phyloP scores from a whole-genome alignment of 2,113 vertebrate genomes.

The Rhagologus leucostigma region DNA sequence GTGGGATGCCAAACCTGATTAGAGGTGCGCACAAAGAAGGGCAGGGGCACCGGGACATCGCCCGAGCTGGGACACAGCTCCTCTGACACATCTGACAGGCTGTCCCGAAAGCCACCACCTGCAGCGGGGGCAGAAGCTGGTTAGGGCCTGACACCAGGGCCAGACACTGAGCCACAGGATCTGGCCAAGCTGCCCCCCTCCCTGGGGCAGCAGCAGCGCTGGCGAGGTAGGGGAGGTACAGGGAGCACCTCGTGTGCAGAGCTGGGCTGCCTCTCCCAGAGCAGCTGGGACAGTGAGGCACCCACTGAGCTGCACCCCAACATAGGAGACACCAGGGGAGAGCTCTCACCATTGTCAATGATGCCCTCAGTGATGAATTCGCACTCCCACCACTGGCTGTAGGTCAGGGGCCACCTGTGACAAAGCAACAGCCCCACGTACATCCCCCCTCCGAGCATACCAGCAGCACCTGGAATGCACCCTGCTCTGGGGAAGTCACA shows the following conservation, averaged over 20 bases:
- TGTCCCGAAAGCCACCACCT: constrained; percentile 96
- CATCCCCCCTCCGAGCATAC: rapidly evolving
- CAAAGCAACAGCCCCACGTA: not conserved
- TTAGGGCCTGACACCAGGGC: not conserved
- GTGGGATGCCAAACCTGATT: constrained; percentile 82
- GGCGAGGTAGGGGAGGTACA: not conserved
- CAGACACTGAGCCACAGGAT: not conserved
- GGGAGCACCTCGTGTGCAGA: not conserved
- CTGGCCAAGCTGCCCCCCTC: not conserved
- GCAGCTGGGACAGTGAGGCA: rapidly evolving
- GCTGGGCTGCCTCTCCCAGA: not conserved
- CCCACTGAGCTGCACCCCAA: not conserved
- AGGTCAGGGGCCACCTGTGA: constrained; percentile 86
- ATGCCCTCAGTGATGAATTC: constrained; percentile 94
- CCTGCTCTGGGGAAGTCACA: not conserved
- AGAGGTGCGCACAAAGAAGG: constrained; percentile 90
- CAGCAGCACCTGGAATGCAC: not conserved
- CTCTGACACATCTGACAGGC: constrained; percentile 92
- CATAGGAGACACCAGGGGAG: not conserved
- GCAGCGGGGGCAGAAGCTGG: not conserved
- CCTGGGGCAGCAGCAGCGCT: not conserved
- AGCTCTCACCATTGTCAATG: constrained; percentile 83
- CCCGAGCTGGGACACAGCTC: constrained; percentile 94
- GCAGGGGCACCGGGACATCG: constrained; percentile 85
- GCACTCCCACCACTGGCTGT: constrained; percentile 96